A percentile compares a stretch with the other conserved stretches of the same genome.
Evolutionary conservation across 2,888 invertebrate species (phyloP).

Genomic region (Synergus itoensis): DNA sequence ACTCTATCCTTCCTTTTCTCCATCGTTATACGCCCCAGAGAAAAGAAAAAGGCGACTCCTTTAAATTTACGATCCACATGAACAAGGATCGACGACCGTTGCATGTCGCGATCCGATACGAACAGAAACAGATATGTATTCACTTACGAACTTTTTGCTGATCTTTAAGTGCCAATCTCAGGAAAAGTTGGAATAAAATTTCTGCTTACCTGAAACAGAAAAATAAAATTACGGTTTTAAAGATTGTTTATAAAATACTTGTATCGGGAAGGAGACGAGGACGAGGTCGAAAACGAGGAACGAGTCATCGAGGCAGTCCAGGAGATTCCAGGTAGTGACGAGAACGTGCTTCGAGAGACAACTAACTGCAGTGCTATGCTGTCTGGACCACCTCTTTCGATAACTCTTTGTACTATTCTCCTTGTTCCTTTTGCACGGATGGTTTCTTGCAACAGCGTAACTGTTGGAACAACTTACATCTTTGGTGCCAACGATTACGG

Average conservation of each 20-base stretch:
- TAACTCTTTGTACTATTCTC: conserved; percentile 62
- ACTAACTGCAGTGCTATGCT: conserved; percentile 70
- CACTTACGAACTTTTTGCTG: background rate
- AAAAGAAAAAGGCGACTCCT: conserved; percentile 58
- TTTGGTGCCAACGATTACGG: conserved; percentile 35
- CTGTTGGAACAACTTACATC: conserved; percentile 8
- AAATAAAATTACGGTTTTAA: conserved; percentile 5
- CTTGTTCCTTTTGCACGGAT: conserved; percentile 42
- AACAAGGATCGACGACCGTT: conserved; percentile 68
- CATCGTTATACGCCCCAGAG: conserved; percentile 51
- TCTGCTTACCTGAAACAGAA: conserved; percentile 25
- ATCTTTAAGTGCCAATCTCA: background rate
- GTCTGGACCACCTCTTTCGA: conserved; percentile 66
- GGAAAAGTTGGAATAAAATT: conserved; percentile 1
- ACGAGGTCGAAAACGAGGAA: conserved; percentile 66
- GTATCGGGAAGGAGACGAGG: conserved; percentile 43
- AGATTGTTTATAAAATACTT: conserved; percentile 17
- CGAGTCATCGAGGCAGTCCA: conserved; percentile 71
- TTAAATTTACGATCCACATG: conserved; percentile 69
- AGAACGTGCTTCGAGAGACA: conserved; percentile 76
- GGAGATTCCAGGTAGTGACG: conserved; percentile 72
- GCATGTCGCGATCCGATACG: conserved; percentile 62
- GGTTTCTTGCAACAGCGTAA: conserved; percentile 13
- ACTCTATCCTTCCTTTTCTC: conserved; percentile 37
- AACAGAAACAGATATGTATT: conserved; percentile 46